phyloP scores from a whole-genome alignment of 2,888 invertebrate genomes.

The Epicampocera succincta region DNA sequence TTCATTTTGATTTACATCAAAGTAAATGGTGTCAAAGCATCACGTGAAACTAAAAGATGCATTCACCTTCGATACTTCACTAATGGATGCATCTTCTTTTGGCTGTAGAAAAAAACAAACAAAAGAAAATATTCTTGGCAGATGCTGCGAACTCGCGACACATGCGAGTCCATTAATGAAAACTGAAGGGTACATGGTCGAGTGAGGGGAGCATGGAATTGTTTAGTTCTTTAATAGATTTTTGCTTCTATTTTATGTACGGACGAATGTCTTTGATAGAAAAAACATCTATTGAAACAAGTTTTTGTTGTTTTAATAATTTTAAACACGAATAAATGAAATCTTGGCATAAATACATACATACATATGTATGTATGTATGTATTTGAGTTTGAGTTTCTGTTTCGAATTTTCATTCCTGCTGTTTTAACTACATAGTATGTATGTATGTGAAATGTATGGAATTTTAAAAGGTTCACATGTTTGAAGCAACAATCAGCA shows the following conservation, averaged over 20 bases:
- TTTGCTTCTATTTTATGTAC: slow-evolving; percentile 50
- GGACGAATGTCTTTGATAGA: slow-evolving; percentile 64
- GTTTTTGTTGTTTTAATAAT: slow-evolving; percentile 52
- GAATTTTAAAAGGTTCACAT: slow-evolving; percentile 79
- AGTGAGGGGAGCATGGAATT: slow-evolving; percentile 27
- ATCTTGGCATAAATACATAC: slow-evolving; percentile 37
- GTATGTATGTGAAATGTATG: slow-evolving; percentile 75
- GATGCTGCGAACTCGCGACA: slow-evolving; percentile 47
- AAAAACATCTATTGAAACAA: slow-evolving; percentile 59
- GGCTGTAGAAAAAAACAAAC: slow-evolving; percentile 37
- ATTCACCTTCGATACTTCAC: slow-evolving; percentile 57
- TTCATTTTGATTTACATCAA: too few relatives aligned
- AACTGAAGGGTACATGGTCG: not conserved
- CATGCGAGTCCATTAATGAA: slow-evolving; percentile 12
- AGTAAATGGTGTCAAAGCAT: slow-evolving; percentile 47
- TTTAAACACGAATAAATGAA: slow-evolving; percentile 63
- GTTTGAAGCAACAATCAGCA: slow-evolving; percentile 66
- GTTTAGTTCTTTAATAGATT: slow-evolving; percentile 48
- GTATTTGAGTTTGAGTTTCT: slow-evolving; percentile 40
- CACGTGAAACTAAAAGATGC: slow-evolving; percentile 31
- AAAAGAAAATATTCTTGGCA: slow-evolving; percentile 33
- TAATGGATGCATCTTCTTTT: slow-evolving; percentile 66
- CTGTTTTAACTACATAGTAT: slow-evolving; percentile 71
- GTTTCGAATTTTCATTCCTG: not conserved
- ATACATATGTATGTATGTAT: too few relatives aligned